phyloP scores from a whole-genome alignment of 2,888 invertebrate genomes.

The Tachystola acroxantha region DNA sequence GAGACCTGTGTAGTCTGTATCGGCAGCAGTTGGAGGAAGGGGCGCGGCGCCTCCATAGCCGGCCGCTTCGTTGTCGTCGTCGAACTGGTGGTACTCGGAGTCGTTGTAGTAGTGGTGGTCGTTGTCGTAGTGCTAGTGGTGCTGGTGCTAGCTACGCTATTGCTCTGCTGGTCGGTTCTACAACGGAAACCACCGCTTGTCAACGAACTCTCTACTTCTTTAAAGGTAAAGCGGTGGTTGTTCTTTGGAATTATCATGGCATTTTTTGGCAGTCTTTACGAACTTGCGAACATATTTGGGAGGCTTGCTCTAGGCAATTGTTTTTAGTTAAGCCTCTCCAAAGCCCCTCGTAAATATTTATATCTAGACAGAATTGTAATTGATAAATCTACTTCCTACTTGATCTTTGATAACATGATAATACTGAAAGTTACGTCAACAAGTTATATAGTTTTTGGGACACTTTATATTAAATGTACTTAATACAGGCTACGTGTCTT shows the following conservation, averaged over 20 bases:
- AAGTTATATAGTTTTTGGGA: no score
- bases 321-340: no score
- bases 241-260: no score
- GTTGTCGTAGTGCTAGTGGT: slow-evolving; percentile 45
- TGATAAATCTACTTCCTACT: no score
- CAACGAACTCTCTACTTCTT: background rate
- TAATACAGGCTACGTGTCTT: no score
- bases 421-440: no score
- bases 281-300: no score
- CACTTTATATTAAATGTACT: no score
- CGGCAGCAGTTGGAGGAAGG: slow-evolving; percentile 65
- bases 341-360: no score
- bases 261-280: background rate
- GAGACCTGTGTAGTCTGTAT: slow-evolving; percentile 45
- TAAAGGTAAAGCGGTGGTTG: background rate
- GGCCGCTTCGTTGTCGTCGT: slow-evolving; percentile 47
- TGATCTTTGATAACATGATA: no score
- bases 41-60: slow-evolving; percentile 39
- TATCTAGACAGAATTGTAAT: no score
- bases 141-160: slow-evolving; percentile 36
- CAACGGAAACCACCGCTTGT: slow-evolving; percentile 7
- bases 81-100: slow-evolving; percentile 59
- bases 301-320: no score
- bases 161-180: slow-evolving; percentile 16
- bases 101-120: slow-evolving; percentile 53